Base-by-base conservation (phyloP, 2,797 vertebrate genomes). In the Gadopsis marmoratus region DNA sequence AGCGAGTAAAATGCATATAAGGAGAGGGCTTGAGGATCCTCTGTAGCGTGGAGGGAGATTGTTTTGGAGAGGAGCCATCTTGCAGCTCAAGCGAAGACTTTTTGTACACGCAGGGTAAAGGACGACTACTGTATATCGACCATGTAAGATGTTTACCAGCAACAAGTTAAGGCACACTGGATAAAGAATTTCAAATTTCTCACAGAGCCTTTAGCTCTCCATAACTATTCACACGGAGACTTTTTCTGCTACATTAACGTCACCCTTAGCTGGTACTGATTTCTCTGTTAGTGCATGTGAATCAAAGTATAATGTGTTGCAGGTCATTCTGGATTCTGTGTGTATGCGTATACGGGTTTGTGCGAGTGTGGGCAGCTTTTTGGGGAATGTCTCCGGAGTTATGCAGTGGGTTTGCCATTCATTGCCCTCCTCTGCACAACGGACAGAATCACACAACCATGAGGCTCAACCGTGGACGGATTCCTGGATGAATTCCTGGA, bases 51-150 rank as follows among this genome's bases (percentile, higher is more conserved):
- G 84, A 92, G 91, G 85, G 86, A 92, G 87, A 89, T 84, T 86
- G 87, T 92, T 93, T 94, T 93, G 92, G 94, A 93, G 82, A 88
- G 85, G 79, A 91, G 93, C 94, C 94, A 94, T 94, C 85, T 88
- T 90, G 86, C 68, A 91, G 83, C 86, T 91, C 75, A 48, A 88
- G 74, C 79, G 81, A 89, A 86, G 85, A 89, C 81, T 89, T 87
- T 91, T 64, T 81, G 83, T 79, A 66, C 83, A 63, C 19, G 71
- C 76, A 77, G 92, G 92, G 86, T 91, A 90, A 91, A 91, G 87
- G 86, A 93, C 74, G 69, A 72, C 86, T 83, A 26, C 26, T 26
- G 26, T 26, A 59, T 76, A 89, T 83, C 76, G 55, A 85, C 81
- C 82, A 56, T 67, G 84, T 73, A 81, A 83, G 86, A 89, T 89